phyloP scores from a whole-genome alignment of 2,113 vertebrate genomes.

The Odocoileus virginianus region DNA sequence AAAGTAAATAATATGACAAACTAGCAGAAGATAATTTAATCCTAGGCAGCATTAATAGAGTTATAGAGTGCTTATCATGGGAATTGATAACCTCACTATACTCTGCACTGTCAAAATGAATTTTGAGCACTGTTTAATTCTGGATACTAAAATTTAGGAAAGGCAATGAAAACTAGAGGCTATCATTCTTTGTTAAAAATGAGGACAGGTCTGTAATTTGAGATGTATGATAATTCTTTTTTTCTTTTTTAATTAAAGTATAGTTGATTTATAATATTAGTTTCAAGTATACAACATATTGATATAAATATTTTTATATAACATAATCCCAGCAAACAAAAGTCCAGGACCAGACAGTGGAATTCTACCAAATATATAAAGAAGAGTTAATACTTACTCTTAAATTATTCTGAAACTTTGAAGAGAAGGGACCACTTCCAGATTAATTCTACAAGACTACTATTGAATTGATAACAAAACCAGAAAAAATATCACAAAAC shows the following conservation, averaged over 20 bases:
- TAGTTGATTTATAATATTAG: background rate
- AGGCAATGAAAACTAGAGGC: background rate
- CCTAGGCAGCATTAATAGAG: slow-evolving; percentile 39
- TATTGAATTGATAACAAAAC: background rate
- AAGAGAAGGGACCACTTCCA: background rate
- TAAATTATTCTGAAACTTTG: background rate
- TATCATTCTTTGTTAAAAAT: background rate
- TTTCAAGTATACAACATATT: background rate
- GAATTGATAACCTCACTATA: background rate
- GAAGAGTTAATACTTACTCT: background rate
- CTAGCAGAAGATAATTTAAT: slow-evolving; percentile 52
- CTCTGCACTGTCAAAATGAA: slow-evolving; percentile 11
- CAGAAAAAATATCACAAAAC: background rate
- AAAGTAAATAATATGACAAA: slow-evolving; percentile 51
- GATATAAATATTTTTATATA: background rate
- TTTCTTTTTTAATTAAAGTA: background rate
- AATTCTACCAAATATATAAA: background rate
- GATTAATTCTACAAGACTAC: background rate
- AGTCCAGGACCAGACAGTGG: background rate
- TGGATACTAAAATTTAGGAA: background rate
- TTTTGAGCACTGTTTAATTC: slow-evolving; percentile 38
- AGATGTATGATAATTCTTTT: background rate
- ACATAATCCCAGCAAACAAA: background rate
- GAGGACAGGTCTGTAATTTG: background rate
- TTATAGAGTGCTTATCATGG: slow-evolving; percentile 24